phyloP scores from a whole-genome alignment of 1,140 invertebrate species.

The Capitella teleta region DNA sequence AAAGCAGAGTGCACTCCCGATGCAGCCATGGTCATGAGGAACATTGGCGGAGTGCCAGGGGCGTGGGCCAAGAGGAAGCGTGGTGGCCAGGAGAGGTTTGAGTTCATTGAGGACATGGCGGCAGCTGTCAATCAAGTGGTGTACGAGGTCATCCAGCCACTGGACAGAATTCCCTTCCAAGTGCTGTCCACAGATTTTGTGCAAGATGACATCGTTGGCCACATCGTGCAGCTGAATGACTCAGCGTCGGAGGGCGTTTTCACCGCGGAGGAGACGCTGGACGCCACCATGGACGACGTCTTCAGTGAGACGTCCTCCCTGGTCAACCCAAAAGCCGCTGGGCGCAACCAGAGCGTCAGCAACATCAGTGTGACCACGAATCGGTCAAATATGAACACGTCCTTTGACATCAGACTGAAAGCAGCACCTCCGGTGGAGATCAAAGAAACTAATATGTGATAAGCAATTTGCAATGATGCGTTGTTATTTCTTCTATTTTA shows the following conservation, averaged over 20 bases:
- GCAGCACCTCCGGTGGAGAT: too few relatives aligned
- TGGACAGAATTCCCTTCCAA: neutral
- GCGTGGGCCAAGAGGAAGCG: neutral
- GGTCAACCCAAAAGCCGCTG: too few relatives aligned
- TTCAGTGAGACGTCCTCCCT: too few relatives aligned
- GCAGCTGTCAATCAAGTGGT: neutral
- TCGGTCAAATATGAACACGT: too few relatives aligned
- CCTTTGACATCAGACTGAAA: too few relatives aligned
- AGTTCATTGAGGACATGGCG: conserved; percentile 5
- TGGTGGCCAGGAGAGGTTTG: conserved; percentile 5
- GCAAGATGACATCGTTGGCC: neutral
- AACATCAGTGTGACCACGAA: too few relatives aligned
- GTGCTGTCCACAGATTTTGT: conserved; percentile 7
- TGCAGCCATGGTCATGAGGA: neutral
- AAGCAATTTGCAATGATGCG: too few relatives aligned
- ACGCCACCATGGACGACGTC: too few relatives aligned
- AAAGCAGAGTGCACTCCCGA: conserved; percentile 5
- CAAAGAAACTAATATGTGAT: too few relatives aligned
- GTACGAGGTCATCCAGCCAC: neutral
- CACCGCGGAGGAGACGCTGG: too few relatives aligned
- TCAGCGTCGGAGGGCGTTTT: neutral
- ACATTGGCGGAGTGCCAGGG: conserved; percentile 1
- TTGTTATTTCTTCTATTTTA: too few relatives aligned
- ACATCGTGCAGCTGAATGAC: conserved; percentile 4
- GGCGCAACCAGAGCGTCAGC: too few relatives aligned